Evolutionary conservation across 2,888 invertebrate species (phyloP), one percentile per base, ranked within the genome.

Genomic region (Panopea generosa): DNA sequence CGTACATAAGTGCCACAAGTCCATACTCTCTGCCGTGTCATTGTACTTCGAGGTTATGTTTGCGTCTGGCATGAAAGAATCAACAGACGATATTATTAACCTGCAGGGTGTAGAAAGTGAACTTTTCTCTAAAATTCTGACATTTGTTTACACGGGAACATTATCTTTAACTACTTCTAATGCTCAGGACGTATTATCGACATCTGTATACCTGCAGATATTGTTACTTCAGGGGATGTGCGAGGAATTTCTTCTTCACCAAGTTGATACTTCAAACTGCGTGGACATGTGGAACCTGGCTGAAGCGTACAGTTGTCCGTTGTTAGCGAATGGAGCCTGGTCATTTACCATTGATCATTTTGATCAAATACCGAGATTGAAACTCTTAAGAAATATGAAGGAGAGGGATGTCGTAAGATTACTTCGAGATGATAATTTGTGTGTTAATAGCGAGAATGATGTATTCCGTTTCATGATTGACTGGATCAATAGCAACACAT

Each of bases 231-330:
- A 81, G 52, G 95, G 95, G 72, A 94, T 96, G 27, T 97, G 97
- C 92, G 96, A 96, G 88, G 94, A 96, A 45, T 96, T 95, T 89
- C 94, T 98, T 33, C 94, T 95, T 69, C 93, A 93, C 55, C 95
- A 95, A 69, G 93, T 97, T 24, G 95, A 94, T 29, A 95, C 96
- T 0, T 95, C 95, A 81, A 98, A 97, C 92, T 96, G 96, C 90
- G 95, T 97, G 80, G 96, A 96, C 40, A 95, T 97, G 57, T 95
- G 96, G 95, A 94, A 95, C 86, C 97, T 97, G 92, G 96, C 97
- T n/a, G 95, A 95, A 83, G 94, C 95, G 68, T 95, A 95, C 85
- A 96, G 95, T 89, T 96, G 95, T 90, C 94, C 94, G 66, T 94
- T 95, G 65, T 93, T 97, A 53, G 95, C 95, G 86, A 93, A 94